Percentiles rank a stretch among this genome's conserved stretches.
These are phyloP conservation scores for Napeogenes inachia DNA, from an alignment of 2,888 invertebrate species.

Conservation along the genomic window DNA sequence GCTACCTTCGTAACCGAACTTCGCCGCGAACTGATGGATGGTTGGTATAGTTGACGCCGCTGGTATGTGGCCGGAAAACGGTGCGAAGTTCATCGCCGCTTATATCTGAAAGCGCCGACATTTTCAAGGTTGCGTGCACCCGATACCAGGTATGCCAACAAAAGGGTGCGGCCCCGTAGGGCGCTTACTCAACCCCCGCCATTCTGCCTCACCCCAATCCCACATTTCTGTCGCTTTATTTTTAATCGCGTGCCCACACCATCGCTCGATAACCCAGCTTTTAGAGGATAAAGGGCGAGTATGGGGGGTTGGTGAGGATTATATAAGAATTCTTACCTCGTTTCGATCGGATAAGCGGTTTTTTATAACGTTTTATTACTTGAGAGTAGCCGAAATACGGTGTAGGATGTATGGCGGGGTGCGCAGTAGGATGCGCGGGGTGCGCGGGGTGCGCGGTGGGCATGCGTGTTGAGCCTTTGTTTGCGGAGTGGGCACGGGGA, in stretches of 20 bases:
- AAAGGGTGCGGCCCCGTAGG: slow-evolving; percentile 66
- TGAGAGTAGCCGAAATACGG: slow-evolving; percentile 57
- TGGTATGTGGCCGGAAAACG: slow-evolving; percentile 88
- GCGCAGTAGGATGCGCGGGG: slow-evolving; percentile 62
- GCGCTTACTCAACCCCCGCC: slow-evolving; percentile 74
- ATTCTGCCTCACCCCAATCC: slow-evolving; percentile 73
- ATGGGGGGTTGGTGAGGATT: slow-evolving; percentile 25
- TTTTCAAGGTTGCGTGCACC: slow-evolving; percentile 30
- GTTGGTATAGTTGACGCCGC: slow-evolving; percentile 85
- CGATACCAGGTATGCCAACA: slow-evolving; percentile 37
- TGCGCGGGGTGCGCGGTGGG: slow-evolving; percentile 35
- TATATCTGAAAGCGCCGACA: slow-evolving; percentile 32
- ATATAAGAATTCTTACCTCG: slow-evolving; percentile 53
- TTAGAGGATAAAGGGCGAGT: background rate
- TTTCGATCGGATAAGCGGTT: slow-evolving; percentile 40
- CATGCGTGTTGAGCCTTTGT: slow-evolving; percentile 30
- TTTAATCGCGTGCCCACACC: slow-evolving; percentile 73
- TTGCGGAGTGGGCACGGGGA: slow-evolving; percentile 29
- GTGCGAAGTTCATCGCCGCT: slow-evolving; percentile 87
- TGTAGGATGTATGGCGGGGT: slow-evolving; percentile 47
- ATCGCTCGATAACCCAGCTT: slow-evolving; percentile 40
- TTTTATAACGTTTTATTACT: slow-evolving; percentile 65
- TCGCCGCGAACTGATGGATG: slow-evolving; percentile 90
- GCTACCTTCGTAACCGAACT: slow-evolving; percentile 77
- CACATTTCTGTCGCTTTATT: slow-evolving; percentile 68